These are phyloP conservation scores for Acanthosoma haemorrhoidale DNA, from an alignment of 2,888 invertebrate species.

Conservation along the genomic window DNA sequence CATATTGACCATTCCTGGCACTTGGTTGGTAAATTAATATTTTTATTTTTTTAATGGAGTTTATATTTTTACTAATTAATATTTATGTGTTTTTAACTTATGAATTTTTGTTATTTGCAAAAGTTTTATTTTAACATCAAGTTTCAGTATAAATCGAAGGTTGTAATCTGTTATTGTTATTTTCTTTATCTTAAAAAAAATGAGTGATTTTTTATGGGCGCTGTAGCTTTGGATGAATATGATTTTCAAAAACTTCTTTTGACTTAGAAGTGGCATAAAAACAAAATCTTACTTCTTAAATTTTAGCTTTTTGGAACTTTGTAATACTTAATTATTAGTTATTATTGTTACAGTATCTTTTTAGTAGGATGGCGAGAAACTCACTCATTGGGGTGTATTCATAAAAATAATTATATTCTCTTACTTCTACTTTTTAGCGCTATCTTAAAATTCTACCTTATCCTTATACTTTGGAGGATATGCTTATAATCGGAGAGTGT, in stretches of 20 bases:
- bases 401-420: too few species aligned
- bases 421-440: too few species aligned
- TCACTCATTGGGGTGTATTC: neutral
- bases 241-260: neutral
- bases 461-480: too few species aligned
- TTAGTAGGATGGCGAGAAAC: constrained; percentile 1
- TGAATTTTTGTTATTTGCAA: constrained; percentile 14
- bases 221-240: constrained; percentile 5
- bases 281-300: neutral
- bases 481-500: too few species aligned
- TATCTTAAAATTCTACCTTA: too few species aligned
- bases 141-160: neutral
- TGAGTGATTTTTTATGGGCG: constrained; percentile 16
- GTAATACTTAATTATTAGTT: neutral
- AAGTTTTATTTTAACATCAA: constrained; percentile 9
- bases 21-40: constrained; percentile 29
- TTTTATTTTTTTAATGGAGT: constrained; percentile 23
- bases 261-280: constrained; percentile 11
- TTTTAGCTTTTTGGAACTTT: constrained; percentile 5
- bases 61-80: constrained; percentile 18
- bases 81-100: constrained; percentile 17
- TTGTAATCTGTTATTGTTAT: constrained; percentile 10
- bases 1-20: constrained; percentile 20
- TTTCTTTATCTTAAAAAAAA: constrained; percentile 13
- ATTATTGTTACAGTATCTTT: neutral